A percentile compares a stretch with the other conserved stretches of the same genome.
Evolutionary conservation across 2,113 vertebrate species (phyloP).

Genomic region (Rynchops niger): DNA sequence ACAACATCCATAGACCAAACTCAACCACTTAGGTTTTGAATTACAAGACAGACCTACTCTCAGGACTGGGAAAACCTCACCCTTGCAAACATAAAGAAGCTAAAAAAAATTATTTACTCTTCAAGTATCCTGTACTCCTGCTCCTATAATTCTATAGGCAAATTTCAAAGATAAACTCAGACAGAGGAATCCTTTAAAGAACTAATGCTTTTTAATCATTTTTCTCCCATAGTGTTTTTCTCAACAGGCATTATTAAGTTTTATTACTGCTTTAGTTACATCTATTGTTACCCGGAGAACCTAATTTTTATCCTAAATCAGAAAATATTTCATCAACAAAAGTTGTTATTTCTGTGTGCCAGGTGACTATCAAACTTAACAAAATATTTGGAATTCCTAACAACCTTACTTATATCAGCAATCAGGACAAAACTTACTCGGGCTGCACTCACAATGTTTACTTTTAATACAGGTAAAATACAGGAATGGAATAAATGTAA

Average conservation of each 20-base stretch:
- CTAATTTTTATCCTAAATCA: background rate
- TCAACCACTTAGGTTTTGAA: constrained; percentile 8
- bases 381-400: background rate
- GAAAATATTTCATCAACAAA: background rate
- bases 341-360: background rate
- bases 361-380: background rate
- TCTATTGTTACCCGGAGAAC: background rate
- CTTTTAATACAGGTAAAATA: background rate
- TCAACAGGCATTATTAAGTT: background rate
- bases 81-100: background rate
- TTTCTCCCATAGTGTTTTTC: background rate
- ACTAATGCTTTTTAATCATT: background rate
- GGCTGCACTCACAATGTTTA: background rate
- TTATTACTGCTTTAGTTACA: background rate
- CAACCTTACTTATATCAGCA: background rate
- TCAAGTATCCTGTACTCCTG: background rate
- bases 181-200: background rate
- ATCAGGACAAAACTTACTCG: background rate
- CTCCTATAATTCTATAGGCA: background rate
- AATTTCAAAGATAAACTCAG: background rate
- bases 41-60: background rate
- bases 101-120: constrained; percentile 17
- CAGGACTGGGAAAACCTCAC: background rate
- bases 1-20: background rate
- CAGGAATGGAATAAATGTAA: background rate